Percentiles rank a stretch among this genome's conserved stretches.
phyloP scores from a whole-genome alignment of 2,113 vertebrate genomes.

The Takifugu bimaculatus region DNA sequence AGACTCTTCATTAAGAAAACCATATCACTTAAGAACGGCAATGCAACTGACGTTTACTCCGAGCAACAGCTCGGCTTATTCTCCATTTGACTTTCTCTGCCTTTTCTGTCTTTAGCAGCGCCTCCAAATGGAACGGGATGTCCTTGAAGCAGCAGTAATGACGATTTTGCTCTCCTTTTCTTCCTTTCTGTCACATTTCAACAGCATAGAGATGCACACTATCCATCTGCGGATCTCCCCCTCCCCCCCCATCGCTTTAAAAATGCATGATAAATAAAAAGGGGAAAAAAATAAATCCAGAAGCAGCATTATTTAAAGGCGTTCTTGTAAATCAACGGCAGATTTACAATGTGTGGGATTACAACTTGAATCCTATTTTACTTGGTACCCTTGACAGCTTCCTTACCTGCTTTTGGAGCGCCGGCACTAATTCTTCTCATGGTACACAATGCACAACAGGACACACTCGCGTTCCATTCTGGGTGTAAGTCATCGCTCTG shows the following conservation, averaged over 20 bases:
- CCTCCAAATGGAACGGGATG: neutral
- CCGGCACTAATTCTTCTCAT: slow-evolving; percentile 41
- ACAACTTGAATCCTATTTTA: slow-evolving; percentile 53
- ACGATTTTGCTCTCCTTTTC: slow-evolving; percentile 12
- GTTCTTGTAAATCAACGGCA: slow-evolving; percentile 49
- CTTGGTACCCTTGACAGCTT: slow-evolving; percentile 55
- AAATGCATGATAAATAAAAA: slow-evolving; percentile 29
- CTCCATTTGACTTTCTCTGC: slow-evolving; percentile 2
- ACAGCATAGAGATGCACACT: slow-evolving; percentile 8
- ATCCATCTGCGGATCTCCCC: slow-evolving; percentile 14
- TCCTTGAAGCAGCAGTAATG: slow-evolving; percentile 28
- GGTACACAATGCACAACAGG: slow-evolving; percentile 46
- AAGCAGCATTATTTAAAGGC: slow-evolving; percentile 34
- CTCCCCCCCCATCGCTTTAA: slow-evolving; percentile 11
- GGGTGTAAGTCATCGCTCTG: slow-evolving; percentile 42
- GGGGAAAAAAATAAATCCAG: slow-evolving; percentile 9
- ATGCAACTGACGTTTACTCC: neutral
- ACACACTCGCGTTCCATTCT: slow-evolving; percentile 43
- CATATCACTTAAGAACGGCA: too few relatives aligned
- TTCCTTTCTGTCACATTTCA: slow-evolving; percentile 20
- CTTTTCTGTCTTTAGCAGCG: slow-evolving; percentile 2
- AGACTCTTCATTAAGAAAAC: too few relatives aligned
- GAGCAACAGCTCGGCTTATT: too few relatives aligned
- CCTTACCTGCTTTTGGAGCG: slow-evolving; percentile 38
- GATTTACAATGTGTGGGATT: slow-evolving; percentile 55